Conservation (phyloP, 2,888 invertebrate genomes). For the Drosophila tripunctata region DNA sequence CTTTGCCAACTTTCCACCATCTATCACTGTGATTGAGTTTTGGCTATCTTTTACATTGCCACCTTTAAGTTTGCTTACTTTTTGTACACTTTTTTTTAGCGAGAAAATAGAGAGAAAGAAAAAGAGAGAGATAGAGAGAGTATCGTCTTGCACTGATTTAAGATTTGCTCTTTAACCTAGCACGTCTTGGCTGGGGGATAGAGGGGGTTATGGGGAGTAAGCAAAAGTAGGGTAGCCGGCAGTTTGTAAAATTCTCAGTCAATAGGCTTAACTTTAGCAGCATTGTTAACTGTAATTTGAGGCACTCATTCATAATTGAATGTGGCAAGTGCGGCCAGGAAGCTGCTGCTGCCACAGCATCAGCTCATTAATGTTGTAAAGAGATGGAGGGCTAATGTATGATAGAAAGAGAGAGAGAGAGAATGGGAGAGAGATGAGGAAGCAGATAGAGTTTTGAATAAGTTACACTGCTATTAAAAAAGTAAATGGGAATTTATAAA, state of each 20-base stretch:
- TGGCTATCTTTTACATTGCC: neutral
- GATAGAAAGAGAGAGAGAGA: neutral
- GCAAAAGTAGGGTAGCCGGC: too few species aligned
- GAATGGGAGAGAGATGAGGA: neutral
- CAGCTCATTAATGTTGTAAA: conserved; percentile 14
- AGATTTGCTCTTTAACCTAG: conserved; percentile 30
- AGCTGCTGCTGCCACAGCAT: conserved; percentile 27
- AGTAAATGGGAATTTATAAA: too few species aligned
- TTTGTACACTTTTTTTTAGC: conserved; percentile 30
- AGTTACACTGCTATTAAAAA: too few species aligned
- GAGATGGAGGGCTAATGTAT: neutral
- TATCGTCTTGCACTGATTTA: conserved; percentile 28
- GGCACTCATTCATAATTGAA: conserved; percentile 74
- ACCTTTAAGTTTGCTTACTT: conserved; percentile 6
- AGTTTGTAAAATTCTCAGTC: conserved; percentile 18
- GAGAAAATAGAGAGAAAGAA: too few species aligned
- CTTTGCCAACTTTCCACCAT: neutral
- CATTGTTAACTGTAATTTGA: conserved; percentile 61
- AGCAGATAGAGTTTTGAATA: too few species aligned
- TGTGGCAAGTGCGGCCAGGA: conserved; percentile 60
- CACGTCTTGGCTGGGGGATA: neutral
- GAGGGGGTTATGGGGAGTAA: neutral
- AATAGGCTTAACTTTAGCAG: conserved; percentile 32
- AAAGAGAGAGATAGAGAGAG: too few species aligned
- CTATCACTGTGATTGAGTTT: neutral